Evolutionary conservation across 2,113 vertebrate species (phyloP), one percentile per base, ranked within the genome.

Genomic region (Machaerirhynchus nigripectus): DNA sequence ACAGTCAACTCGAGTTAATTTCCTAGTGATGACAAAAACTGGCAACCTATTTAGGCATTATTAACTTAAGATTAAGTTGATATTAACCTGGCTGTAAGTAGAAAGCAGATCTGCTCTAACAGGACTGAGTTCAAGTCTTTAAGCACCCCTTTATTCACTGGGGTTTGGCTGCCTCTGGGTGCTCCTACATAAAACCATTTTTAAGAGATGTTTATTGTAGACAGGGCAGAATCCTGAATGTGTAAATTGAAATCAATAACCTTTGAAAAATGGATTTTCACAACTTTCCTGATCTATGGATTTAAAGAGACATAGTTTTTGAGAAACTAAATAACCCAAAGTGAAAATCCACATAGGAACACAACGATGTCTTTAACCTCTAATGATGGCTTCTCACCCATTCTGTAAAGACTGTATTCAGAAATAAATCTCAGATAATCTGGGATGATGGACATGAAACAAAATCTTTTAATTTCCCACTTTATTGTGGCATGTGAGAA

Each of bases 261-360:
- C 17, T 53, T n/a, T 17, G 33, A 50, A 70, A 91, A 84, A 53
- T 2, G 6, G 26, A 49, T 84, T 94, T 82, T 15, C 59, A 59
- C n/a, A 50, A 2, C 31, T 70, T 84, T 18, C 31, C 56, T 33
- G 13, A 64, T 11, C n/a, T 35, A 3, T 3, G 8, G 42, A 56
- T 55, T 76, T 74, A 28, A n/a, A 65, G 4, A 59, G 24, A 59
- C 4, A 0, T 3, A 39, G 33, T 31, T 33, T 76, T 61, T 20
- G 50, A 46, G 42, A 22, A 60, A 49, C 21, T 46, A 23, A 90
- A 67, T 31, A 85, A 68, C 20, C 30, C 18, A 20, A 84, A 68
- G 67, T 53, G 56, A 90, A 86, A 96, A 95, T 39, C 77, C 84
- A 76, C 86, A 67, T 21, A 37, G 57, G 94, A 97, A 60, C 31